Percentiles rank a stretch among this genome's conserved stretches.
Conservation (phyloP, 2,113 vertebrate species). For the Zosterops hypoxanthus region DNA sequence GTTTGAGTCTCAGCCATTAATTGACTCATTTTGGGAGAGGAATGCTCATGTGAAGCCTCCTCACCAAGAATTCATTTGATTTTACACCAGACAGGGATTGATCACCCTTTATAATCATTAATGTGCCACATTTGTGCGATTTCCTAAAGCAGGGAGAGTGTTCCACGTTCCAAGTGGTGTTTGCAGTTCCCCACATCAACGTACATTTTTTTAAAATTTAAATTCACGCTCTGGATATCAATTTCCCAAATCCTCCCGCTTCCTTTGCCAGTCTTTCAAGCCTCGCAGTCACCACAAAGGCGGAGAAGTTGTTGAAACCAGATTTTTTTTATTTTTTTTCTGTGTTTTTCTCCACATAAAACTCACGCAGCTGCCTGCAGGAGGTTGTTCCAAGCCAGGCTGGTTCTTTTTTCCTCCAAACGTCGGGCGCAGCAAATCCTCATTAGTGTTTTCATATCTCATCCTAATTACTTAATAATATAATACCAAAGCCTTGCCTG, state of each 20-base stretch:
- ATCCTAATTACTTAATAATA: constrained; percentile 52
- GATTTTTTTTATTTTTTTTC: background rate
- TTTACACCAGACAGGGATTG: fast-evolving
- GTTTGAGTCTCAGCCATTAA: background rate
- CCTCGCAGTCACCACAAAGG: background rate
- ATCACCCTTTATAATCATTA: background rate
- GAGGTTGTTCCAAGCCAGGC: background rate
- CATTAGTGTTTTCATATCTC: constrained; percentile 48
- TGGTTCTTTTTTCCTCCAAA: background rate
- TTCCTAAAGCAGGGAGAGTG: background rate
- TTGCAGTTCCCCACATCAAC: background rate
- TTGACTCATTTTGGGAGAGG: background rate
- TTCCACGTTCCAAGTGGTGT: background rate
- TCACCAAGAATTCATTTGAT: background rate
- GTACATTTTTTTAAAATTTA: background rate
- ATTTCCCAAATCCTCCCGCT: background rate
- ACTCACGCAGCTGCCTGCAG: background rate
- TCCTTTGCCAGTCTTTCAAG: background rate
- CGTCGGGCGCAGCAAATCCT: background rate
- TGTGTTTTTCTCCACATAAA: background rate
- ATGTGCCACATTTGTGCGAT: background rate
- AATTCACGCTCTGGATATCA: background rate
- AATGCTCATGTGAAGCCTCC: background rate
- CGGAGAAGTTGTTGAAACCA: background rate
- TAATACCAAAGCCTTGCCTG: constrained; percentile 36